Conservation (phyloP, 2,113 vertebrate genomes). For the Pseudorectes ferrugineus region DNA sequence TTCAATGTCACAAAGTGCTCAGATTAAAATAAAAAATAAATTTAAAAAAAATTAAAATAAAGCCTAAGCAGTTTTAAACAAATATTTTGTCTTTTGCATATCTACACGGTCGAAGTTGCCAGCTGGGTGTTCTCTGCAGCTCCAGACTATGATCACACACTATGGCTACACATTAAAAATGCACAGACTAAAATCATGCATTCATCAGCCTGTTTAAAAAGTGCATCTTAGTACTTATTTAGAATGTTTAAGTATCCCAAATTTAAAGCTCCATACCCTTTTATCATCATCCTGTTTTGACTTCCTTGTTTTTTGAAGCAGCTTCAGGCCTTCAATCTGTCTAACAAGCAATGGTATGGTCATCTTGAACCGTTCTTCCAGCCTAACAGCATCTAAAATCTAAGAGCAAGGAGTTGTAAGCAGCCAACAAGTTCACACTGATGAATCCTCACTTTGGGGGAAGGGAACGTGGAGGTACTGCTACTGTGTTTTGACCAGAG, state of each 20-base stretch:
- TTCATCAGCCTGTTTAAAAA: background rate
- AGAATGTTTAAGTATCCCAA: background rate
- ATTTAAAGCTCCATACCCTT: slow-evolving; percentile 71
- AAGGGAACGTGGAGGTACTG: background rate
- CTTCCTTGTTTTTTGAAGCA: slow-evolving; percentile 91
- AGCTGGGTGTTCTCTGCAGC: background rate
- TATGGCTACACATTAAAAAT: background rate
- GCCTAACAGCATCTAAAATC: slow-evolving; percentile 90
- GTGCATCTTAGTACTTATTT: background rate
- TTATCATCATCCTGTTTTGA: slow-evolving; percentile 85
- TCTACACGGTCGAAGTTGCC: background rate
- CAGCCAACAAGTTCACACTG: background rate
- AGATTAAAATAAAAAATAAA: background rate
- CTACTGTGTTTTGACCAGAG: background rate
- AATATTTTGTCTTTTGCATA: background rate
- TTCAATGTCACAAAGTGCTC: background rate
- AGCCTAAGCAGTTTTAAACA: background rate
- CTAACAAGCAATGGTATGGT: slow-evolving; percentile 89
- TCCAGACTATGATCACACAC: background rate
- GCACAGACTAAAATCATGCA: background rate
- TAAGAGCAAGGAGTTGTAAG: slow-evolving; percentile 24
- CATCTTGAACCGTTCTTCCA: slow-evolving; percentile 92
- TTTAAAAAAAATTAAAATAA: background rate
- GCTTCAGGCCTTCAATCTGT: slow-evolving; percentile 92
- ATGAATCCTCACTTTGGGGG: background rate